Conservation (phyloP, 2,888 invertebrate species). For the Cataglyphis rosenhaueri region DNA sequence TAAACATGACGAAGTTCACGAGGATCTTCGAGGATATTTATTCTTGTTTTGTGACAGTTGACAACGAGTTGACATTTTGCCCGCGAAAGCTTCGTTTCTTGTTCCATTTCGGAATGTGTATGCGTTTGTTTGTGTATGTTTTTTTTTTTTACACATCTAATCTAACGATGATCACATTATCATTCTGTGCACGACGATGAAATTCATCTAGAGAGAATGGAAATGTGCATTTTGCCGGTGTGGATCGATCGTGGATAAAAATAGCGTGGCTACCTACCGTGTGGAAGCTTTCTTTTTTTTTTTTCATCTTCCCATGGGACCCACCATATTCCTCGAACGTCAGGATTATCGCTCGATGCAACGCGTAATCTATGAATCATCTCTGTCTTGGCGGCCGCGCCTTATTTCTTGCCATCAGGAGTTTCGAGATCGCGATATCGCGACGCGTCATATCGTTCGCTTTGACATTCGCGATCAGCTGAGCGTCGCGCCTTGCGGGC, state of each 20-base stretch:
- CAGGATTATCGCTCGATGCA: slow-evolving; percentile 17
- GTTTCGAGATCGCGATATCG: background rate
- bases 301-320: slow-evolving; percentile 13
- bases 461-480: slow-evolving; percentile 37
- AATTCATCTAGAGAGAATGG: background rate
- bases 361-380: slow-evolving; percentile 45
- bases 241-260: slow-evolving; percentile 21
- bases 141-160: background rate
- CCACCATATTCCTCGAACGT: slow-evolving; percentile 8
- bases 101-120: background rate
- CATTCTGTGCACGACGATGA: background rate
- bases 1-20: background rate
- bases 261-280: slow-evolving; percentile 17
- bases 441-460: background rate
- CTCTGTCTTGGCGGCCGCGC: slow-evolving; percentile 31
- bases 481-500: slow-evolving; percentile 26
- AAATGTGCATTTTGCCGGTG: background rate
- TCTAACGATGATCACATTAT: background rate
- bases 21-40: background rate
- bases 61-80: background rate
- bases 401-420: slow-evolving; percentile 33
- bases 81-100: background rate
- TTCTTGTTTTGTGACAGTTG: slow-evolving; percentile 32
- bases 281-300: background rate
- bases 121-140: background rate